Conservation (phyloP, 2,797 vertebrate genomes). For the Onychomys leucogaster region DNA sequence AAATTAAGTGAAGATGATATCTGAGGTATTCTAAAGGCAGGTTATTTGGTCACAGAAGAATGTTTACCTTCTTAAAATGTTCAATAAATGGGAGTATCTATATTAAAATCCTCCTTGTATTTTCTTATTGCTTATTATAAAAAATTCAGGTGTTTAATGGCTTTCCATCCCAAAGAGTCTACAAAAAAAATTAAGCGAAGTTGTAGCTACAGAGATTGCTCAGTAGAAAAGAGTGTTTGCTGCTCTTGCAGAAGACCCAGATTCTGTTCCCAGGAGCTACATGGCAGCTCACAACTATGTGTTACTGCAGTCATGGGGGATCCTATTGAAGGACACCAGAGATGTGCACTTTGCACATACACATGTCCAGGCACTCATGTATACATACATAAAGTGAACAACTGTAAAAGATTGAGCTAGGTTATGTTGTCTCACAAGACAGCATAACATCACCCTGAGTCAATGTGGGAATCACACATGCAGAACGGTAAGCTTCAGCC, state of each 20-base stretch:
- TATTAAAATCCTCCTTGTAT: background rate
- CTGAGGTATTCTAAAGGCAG: background rate
- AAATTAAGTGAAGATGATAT: constrained; percentile 3
- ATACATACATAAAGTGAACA: background rate
- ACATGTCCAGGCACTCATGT: background rate
- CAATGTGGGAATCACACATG: background rate
- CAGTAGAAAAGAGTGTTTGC: background rate
- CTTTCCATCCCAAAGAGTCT: background rate
- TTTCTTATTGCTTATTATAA: constrained; percentile 22
- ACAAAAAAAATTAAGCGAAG: background rate
- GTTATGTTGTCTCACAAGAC: background rate
- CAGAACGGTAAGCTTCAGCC: background rate
- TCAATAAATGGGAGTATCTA: background rate
- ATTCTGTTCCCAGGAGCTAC: background rate
- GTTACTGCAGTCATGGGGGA: background rate
- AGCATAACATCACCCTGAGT: background rate
- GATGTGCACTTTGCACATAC: too few relatives aligned
- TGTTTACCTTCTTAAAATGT: constrained; percentile 30
- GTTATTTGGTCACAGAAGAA: constrained; percentile 22
- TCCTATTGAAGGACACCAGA: background rate
- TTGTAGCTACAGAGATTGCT: background rate
- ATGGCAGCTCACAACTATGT: background rate
- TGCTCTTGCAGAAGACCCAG: background rate
- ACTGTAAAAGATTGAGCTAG: background rate
- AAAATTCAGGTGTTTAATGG: background rate